Percentiles rank a stretch among this genome's conserved stretches.
phyloP scores from a whole-genome alignment of 2,113 vertebrate species.

The Menidia beryllina region DNA sequence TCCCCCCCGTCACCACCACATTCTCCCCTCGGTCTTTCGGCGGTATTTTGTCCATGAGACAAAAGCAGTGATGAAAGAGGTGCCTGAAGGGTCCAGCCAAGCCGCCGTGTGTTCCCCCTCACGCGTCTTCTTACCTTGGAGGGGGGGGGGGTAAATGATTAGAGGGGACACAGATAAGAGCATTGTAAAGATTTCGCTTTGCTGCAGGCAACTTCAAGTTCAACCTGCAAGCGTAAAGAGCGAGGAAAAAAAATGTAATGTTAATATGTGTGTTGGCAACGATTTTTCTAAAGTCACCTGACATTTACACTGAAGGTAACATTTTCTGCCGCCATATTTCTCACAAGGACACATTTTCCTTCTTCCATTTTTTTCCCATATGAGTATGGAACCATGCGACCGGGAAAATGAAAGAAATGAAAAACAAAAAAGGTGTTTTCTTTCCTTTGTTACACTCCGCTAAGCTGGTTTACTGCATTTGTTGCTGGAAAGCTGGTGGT shows the following conservation, averaged over 20 bases:
- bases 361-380: conserved; percentile 30
- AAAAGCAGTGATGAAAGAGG: conserved; percentile 50
- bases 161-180: conserved; percentile 47
- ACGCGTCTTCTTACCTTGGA: conserved; percentile 51
- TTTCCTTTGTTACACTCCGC: conserved; percentile 57
- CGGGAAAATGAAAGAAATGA: conserved; percentile 31
- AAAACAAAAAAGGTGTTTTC: conserved; percentile 26
- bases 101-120: conserved; percentile 36
- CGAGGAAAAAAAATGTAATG: conserved; percentile 27
- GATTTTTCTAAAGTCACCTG: conserved; percentile 34
- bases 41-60: conserved; percentile 65
- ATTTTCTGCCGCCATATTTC: conserved; percentile 15
- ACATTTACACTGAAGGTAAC: conserved; percentile 41
- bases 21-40: conserved; percentile 59
- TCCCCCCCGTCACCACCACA: conserved; percentile 53
- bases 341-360: conserved; percentile 10
- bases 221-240: background rate
- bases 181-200: conserved; percentile 1
- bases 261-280: conserved; percentile 17
- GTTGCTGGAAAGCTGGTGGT: conserved; percentile 57
- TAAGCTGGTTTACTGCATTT: conserved; percentile 63
- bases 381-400: conserved; percentile 46
- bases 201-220: conserved; percentile 30
- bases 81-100: conserved; percentile 37
- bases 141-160: conserved; percentile 46